Conservation (phyloP, 2,113 vertebrate species). For the Hucho hucho region DNA sequence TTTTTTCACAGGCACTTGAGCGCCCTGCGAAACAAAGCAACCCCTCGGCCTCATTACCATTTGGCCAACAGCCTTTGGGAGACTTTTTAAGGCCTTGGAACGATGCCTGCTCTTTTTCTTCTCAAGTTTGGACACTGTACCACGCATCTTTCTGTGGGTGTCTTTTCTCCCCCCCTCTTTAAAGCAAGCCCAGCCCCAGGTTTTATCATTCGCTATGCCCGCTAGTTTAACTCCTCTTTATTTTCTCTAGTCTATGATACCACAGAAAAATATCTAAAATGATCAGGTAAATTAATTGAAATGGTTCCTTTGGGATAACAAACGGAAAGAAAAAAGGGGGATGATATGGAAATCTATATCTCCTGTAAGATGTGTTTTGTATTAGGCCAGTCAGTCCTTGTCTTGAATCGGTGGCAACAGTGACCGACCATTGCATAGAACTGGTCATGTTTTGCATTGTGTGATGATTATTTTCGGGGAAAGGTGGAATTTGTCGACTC, state of each 20-base stretch:
- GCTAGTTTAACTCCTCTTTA: slow-evolving; percentile 35
- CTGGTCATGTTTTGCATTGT: background rate
- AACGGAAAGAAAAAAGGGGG: slow-evolving; percentile 12
- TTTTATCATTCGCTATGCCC: slow-evolving; percentile 44
- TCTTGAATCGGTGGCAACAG: slow-evolving; percentile 1
- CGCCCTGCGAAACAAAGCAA: slow-evolving; percentile 71
- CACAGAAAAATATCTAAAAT: background rate
- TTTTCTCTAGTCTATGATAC: slow-evolving; percentile 25
- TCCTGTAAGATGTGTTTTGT: background rate
- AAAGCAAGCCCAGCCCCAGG: slow-evolving; percentile 37
- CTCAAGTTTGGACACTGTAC: slow-evolving; percentile 63
- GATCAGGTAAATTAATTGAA: slow-evolving; percentile 2
- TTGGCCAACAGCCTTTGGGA: slow-evolving; percentile 69
- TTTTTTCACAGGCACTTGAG: slow-evolving; percentile 74
- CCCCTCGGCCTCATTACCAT: slow-evolving; percentile 75
- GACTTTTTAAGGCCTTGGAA: slow-evolving; percentile 69
- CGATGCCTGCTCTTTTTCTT: slow-evolving; percentile 58
- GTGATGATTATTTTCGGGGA: background rate
- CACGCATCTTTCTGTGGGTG: slow-evolving; percentile 34
- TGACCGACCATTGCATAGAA: background rate
- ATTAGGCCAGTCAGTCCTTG: background rate
- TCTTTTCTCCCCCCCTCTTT: background rate
- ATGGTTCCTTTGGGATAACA: background rate
- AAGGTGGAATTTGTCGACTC: slow-evolving; percentile 36
- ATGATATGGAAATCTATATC: slow-evolving; percentile 32